A percentile compares a stretch with the other conserved stretches of the same genome.
phyloP scores from a whole-genome alignment of 2,888 invertebrate species.

The Himalopsyche kuldschensis region DNA sequence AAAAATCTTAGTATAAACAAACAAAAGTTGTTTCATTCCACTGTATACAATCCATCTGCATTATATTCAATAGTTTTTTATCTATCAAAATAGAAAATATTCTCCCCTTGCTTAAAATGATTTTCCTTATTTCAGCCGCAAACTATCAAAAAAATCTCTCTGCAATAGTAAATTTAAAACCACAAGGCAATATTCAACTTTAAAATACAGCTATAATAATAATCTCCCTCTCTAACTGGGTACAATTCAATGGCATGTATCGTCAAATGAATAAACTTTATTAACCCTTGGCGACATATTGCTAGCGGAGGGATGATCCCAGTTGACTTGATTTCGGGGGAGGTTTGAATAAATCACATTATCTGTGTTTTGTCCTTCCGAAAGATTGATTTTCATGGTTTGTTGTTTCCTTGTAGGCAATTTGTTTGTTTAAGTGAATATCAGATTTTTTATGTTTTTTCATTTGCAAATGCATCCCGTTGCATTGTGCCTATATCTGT shows the following conservation, averaged over 20 bases:
- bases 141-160: neutral
- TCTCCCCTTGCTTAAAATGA: neutral
- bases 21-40: neutral
- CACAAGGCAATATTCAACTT: neutral
- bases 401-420: conserved; percentile 33
- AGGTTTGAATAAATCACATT: conserved; percentile 33
- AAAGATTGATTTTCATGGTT: conserved; percentile 40
- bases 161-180: neutral
- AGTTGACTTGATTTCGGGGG: conserved; percentile 1
- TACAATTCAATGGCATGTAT: neutral
- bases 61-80: no score
- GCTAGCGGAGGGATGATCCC: conserved; percentile 9
- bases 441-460: conserved; percentile 37
- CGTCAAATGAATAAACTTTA: conserved; percentile 31
- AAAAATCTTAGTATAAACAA: no score
- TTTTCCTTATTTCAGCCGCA: neutral
- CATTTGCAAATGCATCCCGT: conserved; percentile 36
- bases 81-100: no score
- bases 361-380: conserved; percentile 39
- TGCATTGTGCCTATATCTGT: neutral
- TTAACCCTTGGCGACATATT: conserved; percentile 38
- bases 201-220: neutral
- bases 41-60: no score
- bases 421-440: conserved; percentile 31
- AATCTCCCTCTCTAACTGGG: neutral